phyloP scores from a whole-genome alignment of 2,888 invertebrate species.

The Drosophila rellima region DNA sequence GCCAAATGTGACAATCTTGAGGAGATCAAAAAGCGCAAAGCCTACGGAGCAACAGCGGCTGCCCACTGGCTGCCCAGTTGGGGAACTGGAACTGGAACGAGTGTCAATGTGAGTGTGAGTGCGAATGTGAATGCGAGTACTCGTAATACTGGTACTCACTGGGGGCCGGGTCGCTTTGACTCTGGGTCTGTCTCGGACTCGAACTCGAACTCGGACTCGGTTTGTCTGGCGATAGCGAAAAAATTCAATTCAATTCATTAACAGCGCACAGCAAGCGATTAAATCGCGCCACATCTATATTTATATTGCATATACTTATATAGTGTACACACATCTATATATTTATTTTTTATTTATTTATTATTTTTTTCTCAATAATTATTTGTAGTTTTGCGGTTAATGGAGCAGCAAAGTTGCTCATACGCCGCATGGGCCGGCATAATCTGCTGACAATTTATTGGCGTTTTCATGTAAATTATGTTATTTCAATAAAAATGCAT shows the following conservation, averaged over 20 bases:
- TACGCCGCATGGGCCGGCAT: slow-evolving; percentile 50
- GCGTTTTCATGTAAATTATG: slow-evolving; percentile 78
- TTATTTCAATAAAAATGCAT: slow-evolving; percentile 71
- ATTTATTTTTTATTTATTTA: slow-evolving; percentile 10
- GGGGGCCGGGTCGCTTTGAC: slow-evolving; percentile 6
- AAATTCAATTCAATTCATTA: slow-evolving; percentile 77
- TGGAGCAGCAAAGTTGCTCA: slow-evolving; percentile 56
- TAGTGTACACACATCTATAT: slow-evolving; percentile 14
- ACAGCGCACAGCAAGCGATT: slow-evolving; percentile 68
- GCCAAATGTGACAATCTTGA: slow-evolving; percentile 71
- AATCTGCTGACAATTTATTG: slow-evolving; percentile 73
- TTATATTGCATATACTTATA: slow-evolving; percentile 45
- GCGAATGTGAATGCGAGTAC: not conserved
- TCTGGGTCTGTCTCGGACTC: slow-evolving; percentile 27
- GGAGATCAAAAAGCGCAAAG: slow-evolving; percentile 74
- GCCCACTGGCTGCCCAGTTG: slow-evolving; percentile 52
- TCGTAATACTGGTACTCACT: slow-evolving; percentile 19
- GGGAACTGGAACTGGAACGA: slow-evolving; percentile 43
- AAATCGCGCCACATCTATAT: slow-evolving; percentile 66
- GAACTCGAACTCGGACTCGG: slow-evolving; percentile 24
- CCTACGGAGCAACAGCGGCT: slow-evolving; percentile 63
- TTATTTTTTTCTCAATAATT: slow-evolving; percentile 14
- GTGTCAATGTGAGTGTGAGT: slow-evolving; percentile 1
- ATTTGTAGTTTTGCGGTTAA: slow-evolving; percentile 46
- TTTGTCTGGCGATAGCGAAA: slow-evolving; percentile 57